These are phyloP conservation scores for Raja brachyura DNA, from an alignment of 2,113 vertebrate genomes.

Conservation along the genomic window DNA sequence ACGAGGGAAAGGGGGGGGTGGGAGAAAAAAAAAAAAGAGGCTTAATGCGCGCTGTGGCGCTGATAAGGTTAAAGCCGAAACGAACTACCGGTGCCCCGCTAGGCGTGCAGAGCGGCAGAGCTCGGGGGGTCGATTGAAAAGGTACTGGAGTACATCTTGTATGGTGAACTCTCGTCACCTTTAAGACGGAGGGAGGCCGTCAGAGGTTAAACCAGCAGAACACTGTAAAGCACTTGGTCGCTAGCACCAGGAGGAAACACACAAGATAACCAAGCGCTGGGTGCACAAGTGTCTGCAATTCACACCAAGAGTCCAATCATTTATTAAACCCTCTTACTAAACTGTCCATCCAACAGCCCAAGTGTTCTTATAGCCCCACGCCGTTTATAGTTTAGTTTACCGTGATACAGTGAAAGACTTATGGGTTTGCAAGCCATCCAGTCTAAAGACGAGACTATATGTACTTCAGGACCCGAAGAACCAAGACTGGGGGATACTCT, in stretches of 20 bases:
- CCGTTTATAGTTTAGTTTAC: no score
- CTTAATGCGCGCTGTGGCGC: constrained; percentile 73
- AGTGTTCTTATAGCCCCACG: background rate
- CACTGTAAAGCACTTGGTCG: constrained; percentile 43
- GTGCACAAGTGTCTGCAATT: background rate
- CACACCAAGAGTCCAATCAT: background rate
- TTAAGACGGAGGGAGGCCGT: constrained; percentile 76
- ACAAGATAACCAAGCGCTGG: background rate
- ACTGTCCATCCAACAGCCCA: background rate
- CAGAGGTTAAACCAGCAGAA: constrained; percentile 95
- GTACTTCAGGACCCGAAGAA: no score
- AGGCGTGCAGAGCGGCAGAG: constrained; percentile 75
- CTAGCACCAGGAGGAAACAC: background rate
- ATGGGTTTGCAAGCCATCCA: no score
- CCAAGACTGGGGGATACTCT: no score
- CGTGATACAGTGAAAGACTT: no score
- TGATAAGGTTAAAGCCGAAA: constrained; percentile 84
- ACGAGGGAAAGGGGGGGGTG: constrained; percentile 80
- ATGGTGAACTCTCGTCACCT: constrained; percentile 88
- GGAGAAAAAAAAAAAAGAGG: constrained; percentile 77
- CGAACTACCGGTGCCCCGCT: constrained; percentile 78
- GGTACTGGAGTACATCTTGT: constrained; percentile 79
- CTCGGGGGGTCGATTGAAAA: constrained; percentile 81
- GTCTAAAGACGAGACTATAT: no score
- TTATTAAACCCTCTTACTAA: background rate